Evolutionary conservation across 1,140 invertebrate genomes (phyloP), one percentile per base, ranked within the genome.

Genomic region (Aphelinus certus): DNA sequence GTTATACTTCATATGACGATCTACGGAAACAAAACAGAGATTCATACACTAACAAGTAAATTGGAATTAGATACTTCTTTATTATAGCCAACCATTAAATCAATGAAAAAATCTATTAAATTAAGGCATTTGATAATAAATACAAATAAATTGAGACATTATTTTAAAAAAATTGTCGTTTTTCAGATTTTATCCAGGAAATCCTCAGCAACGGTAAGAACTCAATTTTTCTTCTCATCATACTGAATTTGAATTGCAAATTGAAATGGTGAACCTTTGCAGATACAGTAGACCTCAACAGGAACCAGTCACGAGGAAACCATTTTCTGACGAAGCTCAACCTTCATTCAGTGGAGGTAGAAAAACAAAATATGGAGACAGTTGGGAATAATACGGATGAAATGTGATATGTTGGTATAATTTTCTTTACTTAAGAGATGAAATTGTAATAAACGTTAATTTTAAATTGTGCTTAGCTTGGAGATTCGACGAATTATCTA

Each of bases 1-100:
- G 48, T 49, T 71, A 77, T 26, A 57, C 46, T 7, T 62, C 71
- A 42, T 77, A 77, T 45, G 72, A 77, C 57, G 68, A 77, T 2
- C 71, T 74, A 7, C 74, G 72, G 9, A 61, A 47, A 56, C 26
- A 62, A 62, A 74, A 77, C 63, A 66, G 72, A 57, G 3, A 45
- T 47, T 64, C 68, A 26, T 66, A 70, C 67, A 26, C 7, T 4
- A 10, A 67, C 2, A 77, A 26, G 72, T 74, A 61, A 62, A 51
- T 73, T 57, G 51, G 10, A 49, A 7, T 7, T 55, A 1, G 6
- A 55, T 7, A 6, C 42, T 42, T 26, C 26, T 26, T 26, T 26
- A 26, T 26, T 26, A 26, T 26, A 26, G 26, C 26, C 26, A 26
- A 26, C 26, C 26, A 26, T 26, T 26, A 26, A 26, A 26, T 26